A percentile compares a stretch with the other conserved stretches of the same genome.
phyloP scores from a whole-genome alignment of 2,888 invertebrate species.

The Xylocampa areola region DNA sequence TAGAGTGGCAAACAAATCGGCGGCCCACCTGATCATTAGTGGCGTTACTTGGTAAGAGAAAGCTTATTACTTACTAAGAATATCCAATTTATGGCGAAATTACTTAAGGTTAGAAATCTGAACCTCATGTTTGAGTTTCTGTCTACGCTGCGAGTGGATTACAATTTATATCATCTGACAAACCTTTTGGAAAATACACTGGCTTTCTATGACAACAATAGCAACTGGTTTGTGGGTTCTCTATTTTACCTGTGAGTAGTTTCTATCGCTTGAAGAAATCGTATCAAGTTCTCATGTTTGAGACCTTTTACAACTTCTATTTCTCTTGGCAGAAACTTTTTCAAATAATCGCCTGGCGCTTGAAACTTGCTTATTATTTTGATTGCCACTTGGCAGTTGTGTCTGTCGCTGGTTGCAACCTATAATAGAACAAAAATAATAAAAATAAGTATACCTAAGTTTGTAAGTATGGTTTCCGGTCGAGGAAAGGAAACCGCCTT shows the following conservation, averaged over 20 bases:
- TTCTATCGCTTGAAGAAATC: slow-evolving; percentile 95
- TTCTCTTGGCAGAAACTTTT: slow-evolving; percentile 95
- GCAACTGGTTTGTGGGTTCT: too few species aligned
- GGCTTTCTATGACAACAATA: too few species aligned
- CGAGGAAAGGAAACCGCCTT: neutral
- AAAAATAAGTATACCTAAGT: neutral
- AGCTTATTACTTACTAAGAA: too few species aligned
- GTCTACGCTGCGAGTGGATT: too few species aligned
- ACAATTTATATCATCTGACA: too few species aligned
- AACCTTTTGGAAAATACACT: too few species aligned
- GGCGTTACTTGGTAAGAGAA: too few species aligned
- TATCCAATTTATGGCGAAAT: too few species aligned
- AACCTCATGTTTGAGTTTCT: too few species aligned
- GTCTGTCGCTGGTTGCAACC: slow-evolving; percentile 93
- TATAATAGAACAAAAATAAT: slow-evolving; percentile 61
- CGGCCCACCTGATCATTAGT: too few species aligned
- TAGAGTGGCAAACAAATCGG: too few species aligned
- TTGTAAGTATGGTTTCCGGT: neutral
- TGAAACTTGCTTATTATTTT: slow-evolving; percentile 96
- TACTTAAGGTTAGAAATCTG: too few species aligned
- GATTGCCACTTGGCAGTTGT: slow-evolving; percentile 93
- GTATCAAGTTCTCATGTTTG: slow-evolving; percentile 94
- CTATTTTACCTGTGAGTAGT: slow-evolving; percentile 93
- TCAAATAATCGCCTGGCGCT: slow-evolving; percentile 94
- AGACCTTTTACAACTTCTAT: slow-evolving; percentile 95